Conservation (phyloP, 2,797 vertebrate genomes). For the Pipistrellus pipistrellus region DNA sequence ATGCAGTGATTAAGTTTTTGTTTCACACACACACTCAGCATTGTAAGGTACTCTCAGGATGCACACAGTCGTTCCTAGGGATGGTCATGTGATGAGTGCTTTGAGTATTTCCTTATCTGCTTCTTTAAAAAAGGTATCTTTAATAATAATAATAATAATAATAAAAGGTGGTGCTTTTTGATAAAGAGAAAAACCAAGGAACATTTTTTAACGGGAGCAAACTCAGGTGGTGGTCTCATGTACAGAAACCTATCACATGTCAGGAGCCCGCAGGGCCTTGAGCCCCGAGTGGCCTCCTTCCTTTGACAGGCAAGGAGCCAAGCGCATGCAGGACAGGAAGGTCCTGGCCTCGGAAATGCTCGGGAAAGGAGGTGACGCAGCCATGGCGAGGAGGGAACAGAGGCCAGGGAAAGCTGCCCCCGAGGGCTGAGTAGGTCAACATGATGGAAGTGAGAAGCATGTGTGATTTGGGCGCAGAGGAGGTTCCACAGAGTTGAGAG, state of each 20-base stretch:
- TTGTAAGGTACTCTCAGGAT: background rate
- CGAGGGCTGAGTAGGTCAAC: background rate
- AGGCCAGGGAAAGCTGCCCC: too few relatives aligned
- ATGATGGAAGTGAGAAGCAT: background rate
- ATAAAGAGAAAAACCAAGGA: slow-evolving; percentile 26
- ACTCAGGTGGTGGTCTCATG: background rate
- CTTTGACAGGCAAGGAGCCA: background rate
- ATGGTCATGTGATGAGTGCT: background rate
- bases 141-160: slow-evolving; percentile 3
- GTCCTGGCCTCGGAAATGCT: background rate
- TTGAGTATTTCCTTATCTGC: background rate
- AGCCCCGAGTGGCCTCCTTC: background rate
- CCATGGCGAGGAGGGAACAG: background rate
- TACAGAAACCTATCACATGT: background rate
- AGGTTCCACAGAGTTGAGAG: background rate
- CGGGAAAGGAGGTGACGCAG: background rate
- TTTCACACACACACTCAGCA: background rate
- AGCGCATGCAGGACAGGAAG: background rate
- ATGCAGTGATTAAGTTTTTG: background rate
- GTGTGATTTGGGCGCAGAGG: background rate
- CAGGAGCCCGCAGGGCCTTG: background rate
- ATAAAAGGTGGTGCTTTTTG: background rate
- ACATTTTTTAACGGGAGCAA: background rate
- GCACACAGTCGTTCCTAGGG: background rate
- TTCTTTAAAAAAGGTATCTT: slow-evolving; percentile 27